These are phyloP conservation scores for Halcyon leucocephala DNA, from an alignment of 2,797 vertebrate genomes.

Conservation along the genomic window DNA sequence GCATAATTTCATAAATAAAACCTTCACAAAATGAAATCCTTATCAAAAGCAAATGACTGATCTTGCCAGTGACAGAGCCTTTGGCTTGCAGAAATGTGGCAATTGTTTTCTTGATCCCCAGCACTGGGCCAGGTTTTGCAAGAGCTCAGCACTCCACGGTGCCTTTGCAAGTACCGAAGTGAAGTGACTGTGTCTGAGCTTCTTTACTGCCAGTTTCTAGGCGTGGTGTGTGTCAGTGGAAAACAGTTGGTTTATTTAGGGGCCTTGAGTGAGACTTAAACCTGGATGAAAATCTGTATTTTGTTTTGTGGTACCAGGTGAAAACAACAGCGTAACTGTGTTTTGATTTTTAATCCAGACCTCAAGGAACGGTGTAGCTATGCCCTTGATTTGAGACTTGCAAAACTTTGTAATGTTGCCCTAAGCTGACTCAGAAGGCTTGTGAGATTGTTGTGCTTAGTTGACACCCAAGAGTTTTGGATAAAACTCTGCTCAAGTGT, in stretches of 20 bases:
- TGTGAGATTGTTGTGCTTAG: neutral
- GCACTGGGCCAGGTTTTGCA: neutral
- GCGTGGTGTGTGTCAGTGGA: neutral
- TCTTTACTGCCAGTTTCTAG: slow-evolving; percentile 3
- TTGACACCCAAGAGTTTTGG: neutral
- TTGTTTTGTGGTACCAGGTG: neutral
- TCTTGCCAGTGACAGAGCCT: slow-evolving; percentile 41
- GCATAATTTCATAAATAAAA: slow-evolving; percentile 66
- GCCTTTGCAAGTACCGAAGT: neutral
- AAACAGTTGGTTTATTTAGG: neutral
- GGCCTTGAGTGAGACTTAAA: neutral
- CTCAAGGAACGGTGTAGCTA: neutral
- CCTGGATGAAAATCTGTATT: neutral
- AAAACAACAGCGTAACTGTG: fast-evolving
- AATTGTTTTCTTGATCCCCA: neutral
- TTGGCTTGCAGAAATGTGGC: slow-evolving; percentile 23
- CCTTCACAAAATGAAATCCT: slow-evolving; percentile 43
- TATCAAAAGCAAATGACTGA: slow-evolving; percentile 56
- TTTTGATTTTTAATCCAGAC: neutral
- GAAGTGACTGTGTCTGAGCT: neutral
- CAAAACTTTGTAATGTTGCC: neutral
- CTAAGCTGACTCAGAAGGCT: neutral
- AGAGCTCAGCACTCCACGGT: neutral
- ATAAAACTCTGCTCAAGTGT: neutral
- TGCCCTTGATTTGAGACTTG: neutral